Evolutionary conservation across 2,113 vertebrate genomes (phyloP), one percentile per base, ranked within the genome.

Genomic region (Grus americana): DNA sequence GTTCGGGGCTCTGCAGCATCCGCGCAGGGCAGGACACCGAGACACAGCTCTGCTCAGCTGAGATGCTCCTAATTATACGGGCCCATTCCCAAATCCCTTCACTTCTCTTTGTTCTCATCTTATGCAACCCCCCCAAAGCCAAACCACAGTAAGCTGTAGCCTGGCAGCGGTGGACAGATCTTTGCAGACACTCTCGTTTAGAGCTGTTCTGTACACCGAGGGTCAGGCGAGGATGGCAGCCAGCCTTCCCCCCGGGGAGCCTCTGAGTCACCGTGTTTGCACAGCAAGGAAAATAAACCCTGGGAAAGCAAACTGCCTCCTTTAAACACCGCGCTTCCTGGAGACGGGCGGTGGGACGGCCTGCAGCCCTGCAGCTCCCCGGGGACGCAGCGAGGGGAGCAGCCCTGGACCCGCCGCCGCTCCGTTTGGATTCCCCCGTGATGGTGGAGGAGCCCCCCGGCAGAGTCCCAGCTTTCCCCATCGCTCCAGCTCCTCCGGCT

Each of bases 41-140:
- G 21, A 6, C 15, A 4, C 0, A 1, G 36, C 26, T 32, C 9
- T 29, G n/a, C 32, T 47, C 1, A 2, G 24, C 9, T 17, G 27
- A n/a, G 40, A 7, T 49, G 61, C 42, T 67, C 40, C 38, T 12
- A 2, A 7, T 13, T 6, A 19, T 4, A 7, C 1, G 11, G 49
- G 17, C 22, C 67, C 10, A 0, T 38, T 47, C 80, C 74, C 54
- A 49, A 38, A 44, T 13, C 30, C 22, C 44, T 49, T 11, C 3
- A 27, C 50, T 67, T 36, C 61, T 49, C 54, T 32, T 29, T 29
- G 9, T 26, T 79, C 26, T 36, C 30, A n/a, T 79, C 22, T 34
- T 8, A 14, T 0, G 27, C 52, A 9, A 44, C 11, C 15, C 10
- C 15, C 18, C n/a, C 68, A 11, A 38, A 47, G 66, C 63, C 86